Evolutionary conservation across 2,888 invertebrate species (phyloP), one percentile per base, ranked within the genome.

Genomic region (Eupithecia insigniata): DNA sequence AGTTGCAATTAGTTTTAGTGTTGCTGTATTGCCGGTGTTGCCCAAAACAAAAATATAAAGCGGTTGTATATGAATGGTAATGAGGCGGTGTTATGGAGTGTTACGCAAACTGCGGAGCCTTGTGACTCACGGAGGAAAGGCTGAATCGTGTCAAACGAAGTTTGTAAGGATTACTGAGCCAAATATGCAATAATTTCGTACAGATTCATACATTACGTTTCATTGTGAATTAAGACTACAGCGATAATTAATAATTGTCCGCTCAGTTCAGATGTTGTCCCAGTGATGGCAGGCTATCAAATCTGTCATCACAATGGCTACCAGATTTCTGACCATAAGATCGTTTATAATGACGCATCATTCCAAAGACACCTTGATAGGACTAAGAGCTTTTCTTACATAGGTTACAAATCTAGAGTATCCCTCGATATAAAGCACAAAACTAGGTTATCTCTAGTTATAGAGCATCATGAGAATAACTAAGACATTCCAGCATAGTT

Each of bases 71-170:
- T n/a, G 78, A 76, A 82, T 80, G 74, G 69, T 81, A 80, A 83
- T 84, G 73, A 78, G 74, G 75, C 73, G 74, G 76, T 79, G 80
- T 81, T 76, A 75, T 77, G 77, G 76, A 76, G 76, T 76, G 77
- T 85, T 83, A 83, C 81, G 82, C 78, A 80, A 79, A 39, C 70
- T 58, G 70, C 46, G 39, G 66, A 65, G 73, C 67, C 55, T 74
- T 70, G 76, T 85, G 85, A 84, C 46, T 86, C 84, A 86, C 76
- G 58, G 73, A 79, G 79, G 76, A 76, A 75, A 80, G 80, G 72
- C 75, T 68, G 71, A 70, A 75, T 75, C 73, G 77, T 78, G 78
- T 77, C 80, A 71, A 75, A 65, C 70, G 51, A 76, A 76, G 74
- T 77, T 75, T 70, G 66, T 67, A 64, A 58, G 64, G 68, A 75